Evolutionary conservation across 2,113 vertebrate species (phyloP).

Genomic region (Neotragus pygmaeus): DNA sequence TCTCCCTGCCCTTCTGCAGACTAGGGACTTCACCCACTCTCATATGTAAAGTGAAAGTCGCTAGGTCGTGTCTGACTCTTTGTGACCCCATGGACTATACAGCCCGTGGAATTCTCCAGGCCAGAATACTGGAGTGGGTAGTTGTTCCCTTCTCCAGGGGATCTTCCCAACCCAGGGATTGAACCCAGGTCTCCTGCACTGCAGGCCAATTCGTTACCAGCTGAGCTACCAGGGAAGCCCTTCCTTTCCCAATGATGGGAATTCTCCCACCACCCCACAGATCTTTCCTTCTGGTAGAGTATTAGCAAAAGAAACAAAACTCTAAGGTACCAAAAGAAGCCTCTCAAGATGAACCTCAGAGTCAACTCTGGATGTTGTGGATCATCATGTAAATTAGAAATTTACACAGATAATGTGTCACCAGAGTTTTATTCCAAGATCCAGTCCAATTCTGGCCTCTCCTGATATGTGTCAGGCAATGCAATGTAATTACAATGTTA

Average conservation of each 20-base stretch:
- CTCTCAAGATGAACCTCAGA: background rate
- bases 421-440: conserved; percentile 7
- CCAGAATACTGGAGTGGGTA: background rate
- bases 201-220: background rate
- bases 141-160: background rate
- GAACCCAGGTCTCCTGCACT: background rate
- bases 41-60: background rate
- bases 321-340: background rate
- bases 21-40: background rate
- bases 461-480: background rate
- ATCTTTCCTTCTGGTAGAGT: background rate
- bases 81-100: background rate
- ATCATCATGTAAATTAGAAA: background rate
- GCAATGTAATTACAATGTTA: background rate
- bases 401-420: background rate
- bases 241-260: background rate
- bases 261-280: background rate
- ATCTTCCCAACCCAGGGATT: background rate
- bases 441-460: background rate
- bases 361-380: background rate
- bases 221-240: background rate
- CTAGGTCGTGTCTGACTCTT: background rate
- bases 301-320: background rate
- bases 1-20: background rate
- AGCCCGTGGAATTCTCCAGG: background rate